phyloP scores from a whole-genome alignment of 2,888 invertebrate genomes.

The Scaptomyza polygonia region DNA sequence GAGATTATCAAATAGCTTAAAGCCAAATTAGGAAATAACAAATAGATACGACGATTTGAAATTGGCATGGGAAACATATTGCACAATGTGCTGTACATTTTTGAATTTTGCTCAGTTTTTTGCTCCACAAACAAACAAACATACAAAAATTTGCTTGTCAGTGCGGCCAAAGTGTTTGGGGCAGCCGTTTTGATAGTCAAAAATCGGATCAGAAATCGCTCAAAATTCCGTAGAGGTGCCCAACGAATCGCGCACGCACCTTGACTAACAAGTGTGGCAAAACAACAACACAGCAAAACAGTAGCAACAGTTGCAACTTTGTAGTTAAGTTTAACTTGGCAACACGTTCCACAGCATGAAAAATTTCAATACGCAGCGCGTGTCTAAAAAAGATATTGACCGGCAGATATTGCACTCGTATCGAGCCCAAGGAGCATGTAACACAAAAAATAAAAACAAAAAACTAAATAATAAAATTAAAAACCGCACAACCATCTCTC shows the following conservation, averaged over 20 bases:
- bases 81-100: constrained; percentile 37
- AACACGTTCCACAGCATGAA: constrained; percentile 60
- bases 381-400: constrained; percentile 67
- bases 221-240: constrained; percentile 61
- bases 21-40: constrained; percentile 3
- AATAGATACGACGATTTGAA: not conserved
- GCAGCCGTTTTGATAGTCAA: constrained; percentile 35
- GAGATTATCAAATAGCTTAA: constrained; percentile 7
- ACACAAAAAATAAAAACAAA: constrained; percentile 20
- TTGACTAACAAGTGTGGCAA: constrained; percentile 57
- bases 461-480: constrained; percentile 29
- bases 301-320: constrained; percentile 4
- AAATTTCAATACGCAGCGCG: constrained; percentile 63
- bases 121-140: constrained; percentile 39
- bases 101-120: constrained; percentile 4
- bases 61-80: constrained; percentile 35
- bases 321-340: constrained; percentile 16
- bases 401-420: constrained; percentile 47
- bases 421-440: constrained; percentile 53
- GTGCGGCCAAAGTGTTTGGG: constrained; percentile 44
- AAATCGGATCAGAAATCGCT: constrained; percentile 68
- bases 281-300: constrained; percentile 18
- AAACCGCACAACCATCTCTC: constrained; percentile 17
- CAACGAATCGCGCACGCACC: constrained; percentile 53
- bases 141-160: constrained; percentile 38